Evolutionary conservation across 2,797 vertebrate species (phyloP).

Genomic region (Cygnus olor): DNA sequence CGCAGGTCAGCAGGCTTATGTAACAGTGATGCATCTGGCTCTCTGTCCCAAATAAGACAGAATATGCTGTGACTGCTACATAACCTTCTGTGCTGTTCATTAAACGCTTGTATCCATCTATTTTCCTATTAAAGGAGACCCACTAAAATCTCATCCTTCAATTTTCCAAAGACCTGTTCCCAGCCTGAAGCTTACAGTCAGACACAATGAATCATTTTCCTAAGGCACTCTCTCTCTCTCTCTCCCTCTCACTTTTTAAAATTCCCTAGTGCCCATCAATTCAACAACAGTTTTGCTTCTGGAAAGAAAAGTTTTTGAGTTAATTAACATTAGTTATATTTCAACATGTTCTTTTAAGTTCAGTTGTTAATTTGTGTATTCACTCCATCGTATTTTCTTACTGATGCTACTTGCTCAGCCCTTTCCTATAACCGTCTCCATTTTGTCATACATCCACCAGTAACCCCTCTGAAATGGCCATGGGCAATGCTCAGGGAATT

Average conservation of each 20-base stretch:
- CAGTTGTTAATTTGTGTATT: neutral
- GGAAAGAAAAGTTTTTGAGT: neutral
- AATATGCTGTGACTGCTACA: slow-evolving; percentile 36
- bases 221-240: neutral
- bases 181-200: neutral
- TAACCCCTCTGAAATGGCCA: neutral
- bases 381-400: neutral
- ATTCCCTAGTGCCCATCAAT: neutral
- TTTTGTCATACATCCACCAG: neutral
- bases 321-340: neutral
- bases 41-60: slow-evolving; percentile 37
- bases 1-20: slow-evolving; percentile 66
- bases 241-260: neutral
- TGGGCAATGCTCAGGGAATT: neutral
- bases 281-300: neutral
- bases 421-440: neutral
- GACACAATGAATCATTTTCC: neutral
- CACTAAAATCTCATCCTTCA: neutral
- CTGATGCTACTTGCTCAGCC: neutral
- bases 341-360: neutral
- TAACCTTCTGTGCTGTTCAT: neutral
- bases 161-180: neutral
- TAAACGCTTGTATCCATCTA: neutral
- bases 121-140: neutral
- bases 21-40: slow-evolving; percentile 54